These are phyloP conservation scores for Otis tarda DNA, from an alignment of 2,113 vertebrate species.

Conservation along the genomic window DNA sequence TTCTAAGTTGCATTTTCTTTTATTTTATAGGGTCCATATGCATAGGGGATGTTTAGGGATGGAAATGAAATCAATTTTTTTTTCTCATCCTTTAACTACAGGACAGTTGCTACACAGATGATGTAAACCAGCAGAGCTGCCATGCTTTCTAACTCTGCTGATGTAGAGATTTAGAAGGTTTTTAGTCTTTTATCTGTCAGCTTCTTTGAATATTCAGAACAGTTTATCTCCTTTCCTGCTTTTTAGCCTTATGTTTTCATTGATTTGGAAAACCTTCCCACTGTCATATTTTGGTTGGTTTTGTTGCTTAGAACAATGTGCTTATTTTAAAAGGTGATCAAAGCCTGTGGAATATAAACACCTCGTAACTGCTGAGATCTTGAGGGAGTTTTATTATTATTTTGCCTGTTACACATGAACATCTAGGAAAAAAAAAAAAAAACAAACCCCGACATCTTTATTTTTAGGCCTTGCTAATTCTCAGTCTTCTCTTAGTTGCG, in stretches of 20 bases:
- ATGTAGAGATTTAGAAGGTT: not conserved
- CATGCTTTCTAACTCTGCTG: not conserved
- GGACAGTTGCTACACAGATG: not conserved
- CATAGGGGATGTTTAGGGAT: not conserved
- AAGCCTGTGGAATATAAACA: not conserved
- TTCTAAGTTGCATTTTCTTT: not conserved
- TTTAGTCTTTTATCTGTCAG: not conserved
- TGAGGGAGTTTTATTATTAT: constrained; percentile 23
- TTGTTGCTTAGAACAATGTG: not conserved
- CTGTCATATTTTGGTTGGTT: not conserved
- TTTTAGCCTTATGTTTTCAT: not conserved
- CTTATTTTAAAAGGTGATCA: constrained; percentile 35
- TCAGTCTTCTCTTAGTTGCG: constrained; percentile 69
- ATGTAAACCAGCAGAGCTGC: not conserved
- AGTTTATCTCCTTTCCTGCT: not conserved
- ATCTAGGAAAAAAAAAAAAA: constrained; percentile 38
- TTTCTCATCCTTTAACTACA: not conserved
- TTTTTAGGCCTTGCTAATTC: constrained; percentile 84
- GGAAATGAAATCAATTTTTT: not conserved
- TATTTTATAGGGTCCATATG: not conserved
- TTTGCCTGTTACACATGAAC: constrained; percentile 61
- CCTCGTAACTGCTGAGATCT: not conserved
- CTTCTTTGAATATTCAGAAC: not conserved
- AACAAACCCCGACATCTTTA: constrained; percentile 61
- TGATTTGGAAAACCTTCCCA: not conserved